A percentile compares a stretch with the other conserved stretches of the same genome.
These are phyloP conservation scores for Semibalanus balanoides DNA, from an alignment of 1,140 invertebrate species.

Conservation along the genomic window DNA sequence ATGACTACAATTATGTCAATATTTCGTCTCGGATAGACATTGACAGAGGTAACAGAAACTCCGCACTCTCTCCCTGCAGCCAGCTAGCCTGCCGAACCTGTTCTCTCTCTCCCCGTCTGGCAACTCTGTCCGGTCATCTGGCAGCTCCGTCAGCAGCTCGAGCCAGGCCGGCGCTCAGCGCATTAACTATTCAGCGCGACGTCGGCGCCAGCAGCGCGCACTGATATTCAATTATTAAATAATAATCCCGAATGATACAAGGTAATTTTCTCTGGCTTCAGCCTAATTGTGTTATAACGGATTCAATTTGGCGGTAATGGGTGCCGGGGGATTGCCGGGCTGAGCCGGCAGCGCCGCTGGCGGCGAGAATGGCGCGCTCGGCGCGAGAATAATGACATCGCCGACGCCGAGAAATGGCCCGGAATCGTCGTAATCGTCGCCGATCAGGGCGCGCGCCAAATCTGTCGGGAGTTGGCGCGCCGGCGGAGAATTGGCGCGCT, in stretches of 20 bases:
- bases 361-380: not conserved
- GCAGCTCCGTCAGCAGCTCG: too few relatives aligned
- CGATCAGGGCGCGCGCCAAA: not conserved
- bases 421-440: not conserved
- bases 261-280: not conserved
- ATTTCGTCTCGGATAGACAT: too few relatives aligned
- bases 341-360: not conserved
- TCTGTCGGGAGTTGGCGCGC: not conserved
- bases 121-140: too few relatives aligned
- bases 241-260: constrained; percentile 1
- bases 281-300: not conserved
- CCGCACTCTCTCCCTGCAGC: too few relatives aligned
- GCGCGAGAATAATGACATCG: not conserved
- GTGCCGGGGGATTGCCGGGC: not conserved
- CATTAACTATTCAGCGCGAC: not conserved
- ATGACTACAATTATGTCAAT: too few relatives aligned
- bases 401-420: not conserved
- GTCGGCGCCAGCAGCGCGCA: too few relatives aligned
- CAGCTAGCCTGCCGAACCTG: too few relatives aligned
- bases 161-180: not conserved
- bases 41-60: too few relatives aligned
- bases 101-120: too few relatives aligned
- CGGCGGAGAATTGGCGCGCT: too few relatives aligned
- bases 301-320: not conserved
- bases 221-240: constrained; percentile 3